Evolutionary conservation across 2,113 vertebrate genomes (phyloP).

Genomic region (Mugil cephalus): DNA sequence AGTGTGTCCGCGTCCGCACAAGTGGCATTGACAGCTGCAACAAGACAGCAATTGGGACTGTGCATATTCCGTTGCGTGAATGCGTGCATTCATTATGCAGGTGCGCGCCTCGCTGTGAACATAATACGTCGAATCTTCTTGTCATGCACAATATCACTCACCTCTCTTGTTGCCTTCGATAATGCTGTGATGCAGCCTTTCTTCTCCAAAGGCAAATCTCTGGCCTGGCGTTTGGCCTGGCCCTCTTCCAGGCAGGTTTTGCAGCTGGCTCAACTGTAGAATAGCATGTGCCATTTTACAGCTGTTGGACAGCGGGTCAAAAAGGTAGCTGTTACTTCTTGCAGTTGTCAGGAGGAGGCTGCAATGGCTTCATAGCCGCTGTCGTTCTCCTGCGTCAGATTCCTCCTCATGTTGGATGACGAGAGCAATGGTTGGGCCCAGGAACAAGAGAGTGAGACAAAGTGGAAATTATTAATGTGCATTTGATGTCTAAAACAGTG

Average conservation of each 20-base stretch:
- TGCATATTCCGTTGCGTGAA: conserved; percentile 67
- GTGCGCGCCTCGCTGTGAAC: conserved; percentile 49
- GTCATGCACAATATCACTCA: neutral
- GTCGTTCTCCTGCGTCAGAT: conserved; percentile 9
- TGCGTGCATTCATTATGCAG: conserved; percentile 72
- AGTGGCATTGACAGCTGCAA: conserved; percentile 77
- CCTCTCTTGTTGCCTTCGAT: conserved; percentile 22
- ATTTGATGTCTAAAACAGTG: neutral
- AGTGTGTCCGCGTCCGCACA: conserved; percentile 57
- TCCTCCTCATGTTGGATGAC: conserved; percentile 9
- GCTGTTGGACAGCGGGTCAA: conserved; percentile 54
- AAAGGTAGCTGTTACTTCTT: conserved; percentile 69
- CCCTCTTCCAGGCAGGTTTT: conserved; percentile 31
- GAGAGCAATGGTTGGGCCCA: conserved; percentile 3
- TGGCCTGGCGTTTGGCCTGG: conserved; percentile 3
- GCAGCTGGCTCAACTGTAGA: conserved; percentile 23
- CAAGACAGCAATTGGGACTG: conserved; percentile 65
- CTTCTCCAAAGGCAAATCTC: conserved; percentile 9
- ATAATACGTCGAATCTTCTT: conserved; percentile 28
- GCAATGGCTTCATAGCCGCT: conserved; percentile 41
- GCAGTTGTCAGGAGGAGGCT: conserved; percentile 61
- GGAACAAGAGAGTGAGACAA: neutral
- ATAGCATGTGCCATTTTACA: conserved; percentile 52
- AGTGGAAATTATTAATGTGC: neutral
- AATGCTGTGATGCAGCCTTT: neutral